Evolutionary conservation across 2,888 invertebrate species (phyloP).

Genomic region (Eucera pruinosa): DNA sequence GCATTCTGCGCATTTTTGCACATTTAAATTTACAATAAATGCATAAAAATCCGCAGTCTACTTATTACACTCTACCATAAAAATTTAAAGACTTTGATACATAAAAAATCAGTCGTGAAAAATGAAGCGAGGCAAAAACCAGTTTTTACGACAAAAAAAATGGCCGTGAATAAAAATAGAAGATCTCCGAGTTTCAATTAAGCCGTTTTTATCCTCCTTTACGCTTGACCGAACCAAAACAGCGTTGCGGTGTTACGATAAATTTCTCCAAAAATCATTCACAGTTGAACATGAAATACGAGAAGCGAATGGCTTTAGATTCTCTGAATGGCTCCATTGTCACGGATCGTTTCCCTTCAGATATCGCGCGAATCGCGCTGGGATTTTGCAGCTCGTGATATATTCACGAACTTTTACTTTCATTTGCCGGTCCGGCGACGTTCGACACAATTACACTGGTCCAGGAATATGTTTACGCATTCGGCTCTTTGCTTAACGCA

Average conservation of each 20-base stretch:
- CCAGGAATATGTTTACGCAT: conserved; percentile 36
- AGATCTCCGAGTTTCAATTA: neutral
- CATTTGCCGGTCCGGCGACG: neutral
- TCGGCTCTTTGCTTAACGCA: conserved; percentile 23
- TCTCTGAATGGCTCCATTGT: conserved; percentile 23
- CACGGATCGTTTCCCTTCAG: conserved; percentile 39
- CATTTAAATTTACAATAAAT: too few species aligned
- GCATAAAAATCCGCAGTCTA: too few species aligned
- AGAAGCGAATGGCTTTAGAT: neutral
- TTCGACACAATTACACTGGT: conserved; percentile 25
- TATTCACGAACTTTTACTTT: conserved; percentile 36
- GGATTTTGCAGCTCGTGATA: neutral
- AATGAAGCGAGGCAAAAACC: too few species aligned
- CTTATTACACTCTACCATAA: too few species aligned
- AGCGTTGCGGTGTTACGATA: neutral
- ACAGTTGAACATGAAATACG: conserved; percentile 25
- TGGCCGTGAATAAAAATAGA: neutral
- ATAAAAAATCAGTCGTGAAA: neutral
- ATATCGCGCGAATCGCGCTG: conserved; percentile 39
- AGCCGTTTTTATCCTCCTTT: neutral
- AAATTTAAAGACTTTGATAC: too few species aligned
- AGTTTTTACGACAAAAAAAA: neutral
- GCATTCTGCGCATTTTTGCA: too few species aligned
- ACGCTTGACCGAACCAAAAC: neutral
- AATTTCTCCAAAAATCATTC: conserved; percentile 14